These are phyloP conservation scores for Brassicogethes aeneus DNA, from an alignment of 2,888 invertebrate genomes.

Conservation along the genomic window DNA sequence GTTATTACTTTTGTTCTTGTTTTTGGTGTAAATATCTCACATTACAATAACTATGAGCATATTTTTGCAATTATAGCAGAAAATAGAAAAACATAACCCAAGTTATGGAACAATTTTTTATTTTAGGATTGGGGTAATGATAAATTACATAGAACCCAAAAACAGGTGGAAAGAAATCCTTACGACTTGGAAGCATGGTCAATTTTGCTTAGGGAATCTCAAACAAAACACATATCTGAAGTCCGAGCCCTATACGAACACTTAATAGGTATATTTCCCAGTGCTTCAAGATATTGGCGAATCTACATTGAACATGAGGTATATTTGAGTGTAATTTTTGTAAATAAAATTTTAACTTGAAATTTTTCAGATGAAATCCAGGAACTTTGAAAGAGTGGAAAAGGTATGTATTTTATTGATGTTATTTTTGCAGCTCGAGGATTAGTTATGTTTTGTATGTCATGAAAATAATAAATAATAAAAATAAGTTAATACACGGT, in stretches of 20 bases:
- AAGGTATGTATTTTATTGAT: conserved; percentile 57
- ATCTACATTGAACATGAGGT: conserved; percentile 98
- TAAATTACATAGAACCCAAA: conserved; percentile 71
- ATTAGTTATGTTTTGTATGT: conserved; percentile 8
- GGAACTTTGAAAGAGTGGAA: conserved; percentile 97
- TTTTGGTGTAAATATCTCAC: too few relatives aligned
- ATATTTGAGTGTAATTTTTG: too few relatives aligned
- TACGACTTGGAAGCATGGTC: conserved; percentile 99
- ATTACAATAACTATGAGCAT: too few relatives aligned
- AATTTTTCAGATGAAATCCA: conserved; percentile 82
- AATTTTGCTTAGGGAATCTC: conserved; percentile 86
- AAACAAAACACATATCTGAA: conserved; percentile 77
- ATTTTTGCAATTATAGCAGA: too few relatives aligned
- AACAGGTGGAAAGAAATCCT: conserved; percentile 76
- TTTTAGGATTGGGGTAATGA: conserved; percentile 83
- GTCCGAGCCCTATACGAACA: conserved; percentile 89
- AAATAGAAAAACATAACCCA: too few relatives aligned
- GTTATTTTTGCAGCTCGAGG: conserved; percentile 7
- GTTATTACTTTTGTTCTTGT: too few relatives aligned
- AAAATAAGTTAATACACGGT: conserved; percentile 14
- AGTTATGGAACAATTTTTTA: too few relatives aligned
- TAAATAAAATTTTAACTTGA: too few relatives aligned
- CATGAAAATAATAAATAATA: conserved; percentile 17
- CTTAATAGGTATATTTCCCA: conserved; percentile 89
- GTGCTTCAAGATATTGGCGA: conserved; percentile 97